Base-by-base conservation (phyloP, 2,888 invertebrate species). In the Eilema caniola region DNA sequence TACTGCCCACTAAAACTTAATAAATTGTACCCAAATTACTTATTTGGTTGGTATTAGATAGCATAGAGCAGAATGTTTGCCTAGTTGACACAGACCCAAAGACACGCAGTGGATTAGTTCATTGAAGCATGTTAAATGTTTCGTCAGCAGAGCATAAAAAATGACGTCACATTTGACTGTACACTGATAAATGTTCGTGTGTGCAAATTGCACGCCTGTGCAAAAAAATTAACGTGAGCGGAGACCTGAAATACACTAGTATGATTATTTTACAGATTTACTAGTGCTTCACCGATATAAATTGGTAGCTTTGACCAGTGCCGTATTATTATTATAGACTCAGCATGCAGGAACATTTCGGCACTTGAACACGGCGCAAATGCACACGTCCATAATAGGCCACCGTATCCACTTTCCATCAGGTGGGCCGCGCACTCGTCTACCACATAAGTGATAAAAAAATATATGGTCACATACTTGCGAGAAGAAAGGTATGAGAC, bases 101-200 rank as follows among this genome's bases (percentile, higher is more conserved):
- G 28, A 31, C 11, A 61, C 11, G 11, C 31, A 31, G 31, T 61
- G 31, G 11, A 31, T 61, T 31, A 61, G 20, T 31, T 33, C 41
- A 60, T 31, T 60, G 61, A 31, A 33, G 23, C 61, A 61, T 24
- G 28, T 67, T 31, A 67, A 53, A 62, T 53, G 31, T 62, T 67
- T 61, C 24, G 61, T 20, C 47, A 62, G 31, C 61, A 28, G 31
- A 61, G 53, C 28, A 25, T 67, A 57, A 47, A 67, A 67, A 62
- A 67, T 67, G 14, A 62, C 62, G 61, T 31, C 33, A 62, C 53
- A 33, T 67, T 53, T 5, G 16, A 14, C 25, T 62, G n/a, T 53
- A 47, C 62, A 62, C 47, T 67, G 61, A 67, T 8, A 62, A 67
- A 67, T 67, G 61, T 31, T 62, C 61, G 33, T 67, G 61, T 20